Base-by-base conservation (phyloP, 2,888 invertebrate species). In the Phortica okadai region DNA sequence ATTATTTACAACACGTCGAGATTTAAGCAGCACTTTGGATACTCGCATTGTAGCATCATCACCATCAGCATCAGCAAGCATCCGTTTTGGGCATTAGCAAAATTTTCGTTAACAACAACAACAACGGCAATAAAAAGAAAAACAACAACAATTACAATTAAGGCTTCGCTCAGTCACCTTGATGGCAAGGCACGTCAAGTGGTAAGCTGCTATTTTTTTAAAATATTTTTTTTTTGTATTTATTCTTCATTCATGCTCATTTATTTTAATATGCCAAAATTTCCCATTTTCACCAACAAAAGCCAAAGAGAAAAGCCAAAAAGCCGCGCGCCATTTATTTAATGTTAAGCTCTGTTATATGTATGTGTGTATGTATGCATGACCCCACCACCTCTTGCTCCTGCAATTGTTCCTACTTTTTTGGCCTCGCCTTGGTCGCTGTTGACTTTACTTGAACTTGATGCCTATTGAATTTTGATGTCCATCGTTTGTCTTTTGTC, bases 381-480 rank as follows among this genome's bases (percentile, higher is more conserved):
- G 16, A 7, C 33, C 62, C 10, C 62, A 72, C 50, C 50, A 50
- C 33, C 2, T 33, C 33, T 33, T 33, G 33, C 33, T 33, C 33
- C 2, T 33, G 33, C 33, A 33, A 33, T 82, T 77, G 74, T 69
- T 45, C 21, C 21, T 21, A 58, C 76, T 70, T 74, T 21, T 66
- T 72, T 58, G 64, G 75, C 62, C 56, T 66, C 58, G 70, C 10
- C 50, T 14, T 45, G 25, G 50, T 45, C 45, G 45, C n/a, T 10
- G 76, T 33, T 62, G 54, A 50, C 33, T n/a, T 64, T 64, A 62
- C 67, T 66, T 86, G 85, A 85, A 88, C 88, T 85, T 85, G 88
- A 85, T 88, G 85, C 84, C 79, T 80, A 85, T 85, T 85, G 85
- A 87, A 81, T 72, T 72, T 41, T 42, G 85, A 87, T 82, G n/a